A percentile compares a stretch with the other conserved stretches of the same genome.
These are phyloP conservation scores for Dipodomys spectabilis DNA, from an alignment of 2,113 vertebrate genomes.

Conservation along the genomic window DNA sequence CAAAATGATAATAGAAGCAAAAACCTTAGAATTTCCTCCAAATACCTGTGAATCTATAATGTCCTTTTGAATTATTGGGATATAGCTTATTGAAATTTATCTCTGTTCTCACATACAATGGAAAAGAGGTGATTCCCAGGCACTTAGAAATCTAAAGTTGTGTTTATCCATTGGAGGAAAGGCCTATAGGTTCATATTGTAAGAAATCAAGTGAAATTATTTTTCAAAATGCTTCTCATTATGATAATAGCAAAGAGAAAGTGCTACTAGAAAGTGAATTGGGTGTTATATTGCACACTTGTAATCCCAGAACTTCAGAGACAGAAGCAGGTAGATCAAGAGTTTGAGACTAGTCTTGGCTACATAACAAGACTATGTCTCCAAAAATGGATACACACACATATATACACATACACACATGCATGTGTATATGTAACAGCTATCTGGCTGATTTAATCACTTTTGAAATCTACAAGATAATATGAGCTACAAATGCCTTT, in stretches of 20 bases:
- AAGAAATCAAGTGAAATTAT: conserved; percentile 45
- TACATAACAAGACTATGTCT: no score
- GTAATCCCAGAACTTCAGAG: no score
- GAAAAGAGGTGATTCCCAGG: not conserved
- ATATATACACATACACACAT: no score
- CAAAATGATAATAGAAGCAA: not conserved
- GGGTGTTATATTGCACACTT: no score
- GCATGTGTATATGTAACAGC: no score
- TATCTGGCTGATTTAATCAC: not conserved
- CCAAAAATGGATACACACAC: no score
- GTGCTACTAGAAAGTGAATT: not conserved
- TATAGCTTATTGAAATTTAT: conserved; percentile 32
- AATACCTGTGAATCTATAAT: not conserved
- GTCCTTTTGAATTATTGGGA: not conserved
- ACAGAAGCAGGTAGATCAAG: no score
- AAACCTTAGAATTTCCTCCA: not conserved
- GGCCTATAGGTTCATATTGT: conserved; percentile 18
- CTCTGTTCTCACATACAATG: not conserved
- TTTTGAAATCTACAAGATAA: conserved; percentile 37
- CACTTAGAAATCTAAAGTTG: not conserved
- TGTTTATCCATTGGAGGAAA: not conserved
- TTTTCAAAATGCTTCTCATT: not conserved
- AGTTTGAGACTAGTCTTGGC: no score
- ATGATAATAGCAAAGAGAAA: not conserved
- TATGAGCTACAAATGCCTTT: not conserved